phyloP scores from a whole-genome alignment of 2,113 vertebrate species.

The Aegithalos caudatus region DNA sequence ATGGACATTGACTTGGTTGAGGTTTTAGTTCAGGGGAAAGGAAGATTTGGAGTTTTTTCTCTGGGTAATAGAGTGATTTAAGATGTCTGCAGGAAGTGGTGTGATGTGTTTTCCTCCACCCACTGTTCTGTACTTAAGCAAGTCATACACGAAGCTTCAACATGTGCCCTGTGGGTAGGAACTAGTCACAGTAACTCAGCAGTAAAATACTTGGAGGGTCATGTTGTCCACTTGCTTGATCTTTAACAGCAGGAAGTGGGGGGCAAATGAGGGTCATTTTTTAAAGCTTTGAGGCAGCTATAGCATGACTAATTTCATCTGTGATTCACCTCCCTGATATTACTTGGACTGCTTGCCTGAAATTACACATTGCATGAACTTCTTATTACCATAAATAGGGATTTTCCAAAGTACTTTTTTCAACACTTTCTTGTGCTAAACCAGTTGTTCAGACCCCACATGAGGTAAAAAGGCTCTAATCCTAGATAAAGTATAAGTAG shows the following conservation, averaged over 20 bases:
- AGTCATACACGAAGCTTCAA: neutral
- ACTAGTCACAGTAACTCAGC: neutral
- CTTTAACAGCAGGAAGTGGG: neutral
- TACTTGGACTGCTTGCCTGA: neutral
- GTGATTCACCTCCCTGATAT: constrained; percentile 33
- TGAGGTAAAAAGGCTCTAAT: neutral
- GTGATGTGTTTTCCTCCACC: neutral
- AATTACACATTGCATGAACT: neutral
- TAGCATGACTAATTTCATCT: constrained; percentile 29
- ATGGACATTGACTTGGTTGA: neutral
- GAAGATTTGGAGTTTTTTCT: neutral
- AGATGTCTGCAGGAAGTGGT: neutral
- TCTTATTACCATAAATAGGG: constrained; percentile 8
- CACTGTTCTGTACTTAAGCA: neutral
- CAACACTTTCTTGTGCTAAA: neutral
- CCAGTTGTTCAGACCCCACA: neutral
- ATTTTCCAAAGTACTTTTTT: neutral
- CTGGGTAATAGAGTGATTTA: neutral
- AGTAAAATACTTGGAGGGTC: neutral
- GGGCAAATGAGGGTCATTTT: neutral
- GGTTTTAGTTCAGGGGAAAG: neutral
- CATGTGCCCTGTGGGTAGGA: neutral
- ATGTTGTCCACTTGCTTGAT: neutral
- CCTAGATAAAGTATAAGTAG: neutral
- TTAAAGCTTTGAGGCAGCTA: neutral